A percentile compares a stretch with the other conserved stretches of the same genome.
Conservation (phyloP, 2,113 vertebrate genomes). For the Ranitomeya imitator region DNA sequence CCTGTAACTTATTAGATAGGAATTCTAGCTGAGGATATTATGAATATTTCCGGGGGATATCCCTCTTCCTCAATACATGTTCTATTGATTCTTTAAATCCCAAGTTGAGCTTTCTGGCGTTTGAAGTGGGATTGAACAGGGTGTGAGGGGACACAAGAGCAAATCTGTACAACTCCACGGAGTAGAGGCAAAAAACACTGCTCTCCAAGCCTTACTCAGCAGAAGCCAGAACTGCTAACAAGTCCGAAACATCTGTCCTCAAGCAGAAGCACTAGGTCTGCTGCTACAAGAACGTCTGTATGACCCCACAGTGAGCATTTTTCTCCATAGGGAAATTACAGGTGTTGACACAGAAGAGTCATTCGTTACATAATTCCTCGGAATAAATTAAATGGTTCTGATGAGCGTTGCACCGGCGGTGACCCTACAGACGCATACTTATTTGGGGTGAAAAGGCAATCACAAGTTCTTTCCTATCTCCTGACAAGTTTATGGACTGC, state of each 20-base stretch:
- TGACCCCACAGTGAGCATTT: background rate
- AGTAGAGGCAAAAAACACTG: constrained; percentile 10
- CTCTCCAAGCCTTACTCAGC: background rate
- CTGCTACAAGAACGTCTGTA: background rate
- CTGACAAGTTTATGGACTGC: background rate
- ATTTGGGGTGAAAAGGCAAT: background rate
- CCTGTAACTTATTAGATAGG: constrained; percentile 46
- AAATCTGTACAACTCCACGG: constrained; percentile 22
- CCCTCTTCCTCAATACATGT: constrained; percentile 37
- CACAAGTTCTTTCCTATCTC: background rate
- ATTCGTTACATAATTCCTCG: background rate
- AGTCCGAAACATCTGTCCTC: constrained; percentile 2
- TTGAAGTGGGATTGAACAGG: constrained; percentile 39
- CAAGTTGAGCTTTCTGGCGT: constrained; percentile 35
- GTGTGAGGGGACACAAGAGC: constrained; percentile 41
- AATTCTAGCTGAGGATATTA: constrained; percentile 39
- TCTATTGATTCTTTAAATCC: constrained; percentile 43
- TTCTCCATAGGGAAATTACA: background rate
- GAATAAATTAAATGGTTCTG: background rate
- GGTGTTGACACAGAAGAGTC: background rate
- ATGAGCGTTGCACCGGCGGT: background rate
- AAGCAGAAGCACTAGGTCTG: background rate
- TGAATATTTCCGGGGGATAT: constrained; percentile 49
- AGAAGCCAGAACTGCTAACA: constrained; percentile 31
- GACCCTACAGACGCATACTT: background rate